Conservation (phyloP, 2,888 invertebrate species). For the Noctua janthe region DNA sequence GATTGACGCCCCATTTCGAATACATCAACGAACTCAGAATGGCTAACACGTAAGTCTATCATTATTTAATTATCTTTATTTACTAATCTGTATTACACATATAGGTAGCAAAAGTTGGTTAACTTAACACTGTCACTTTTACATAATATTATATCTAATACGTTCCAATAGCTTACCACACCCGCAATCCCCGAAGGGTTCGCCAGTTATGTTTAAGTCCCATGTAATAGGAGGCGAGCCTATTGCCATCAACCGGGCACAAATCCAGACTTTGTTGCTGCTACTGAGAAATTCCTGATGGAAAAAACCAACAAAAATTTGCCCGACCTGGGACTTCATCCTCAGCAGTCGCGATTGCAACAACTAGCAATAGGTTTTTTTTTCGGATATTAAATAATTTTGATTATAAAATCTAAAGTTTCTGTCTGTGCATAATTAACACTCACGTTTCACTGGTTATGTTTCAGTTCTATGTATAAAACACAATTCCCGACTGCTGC, state of each 20-base stretch:
- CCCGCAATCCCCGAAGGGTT: neutral
- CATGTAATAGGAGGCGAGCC: neutral
- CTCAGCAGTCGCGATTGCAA: no score
- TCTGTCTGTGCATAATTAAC: neutral
- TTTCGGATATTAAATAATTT: neutral
- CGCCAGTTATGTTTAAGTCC: neutral
- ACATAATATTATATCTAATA: no score
- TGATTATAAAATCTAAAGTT: neutral
- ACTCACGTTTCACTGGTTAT: neutral
- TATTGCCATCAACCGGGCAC: neutral
- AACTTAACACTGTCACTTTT: neutral
- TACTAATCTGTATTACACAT: no score
- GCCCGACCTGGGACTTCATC: neutral
- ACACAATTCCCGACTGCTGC: no score
- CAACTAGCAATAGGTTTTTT: neutral
- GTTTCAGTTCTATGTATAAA: no score
- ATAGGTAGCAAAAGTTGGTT: neutral
- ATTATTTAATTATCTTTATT: neutral
- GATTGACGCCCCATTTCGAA: slow-evolving; percentile 97
- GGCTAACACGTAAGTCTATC: slow-evolving; percentile 89
- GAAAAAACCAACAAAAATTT: neutral
- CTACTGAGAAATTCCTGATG: neutral
- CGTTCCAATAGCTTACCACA: neutral
- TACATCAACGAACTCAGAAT: slow-evolving; percentile 98
- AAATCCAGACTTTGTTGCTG: neutral